Percentiles rank a stretch among this genome's conserved stretches.
Conservation (phyloP, 2,113 vertebrate genomes). For the Collichthys lucidus region DNA sequence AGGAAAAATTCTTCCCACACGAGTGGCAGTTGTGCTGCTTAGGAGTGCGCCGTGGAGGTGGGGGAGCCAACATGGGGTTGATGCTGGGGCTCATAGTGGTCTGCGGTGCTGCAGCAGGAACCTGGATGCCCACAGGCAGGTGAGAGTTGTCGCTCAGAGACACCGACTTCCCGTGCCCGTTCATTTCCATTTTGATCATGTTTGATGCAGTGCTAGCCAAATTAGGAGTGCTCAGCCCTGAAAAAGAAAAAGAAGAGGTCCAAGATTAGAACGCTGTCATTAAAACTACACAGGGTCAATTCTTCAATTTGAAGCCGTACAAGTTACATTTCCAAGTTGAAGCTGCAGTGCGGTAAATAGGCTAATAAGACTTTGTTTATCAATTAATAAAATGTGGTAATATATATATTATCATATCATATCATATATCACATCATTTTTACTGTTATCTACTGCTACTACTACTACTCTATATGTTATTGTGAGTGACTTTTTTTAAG, state of each 20-base stretch:
- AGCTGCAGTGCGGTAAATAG: neutral
- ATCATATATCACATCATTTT: too few relatives aligned
- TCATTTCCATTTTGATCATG: slow-evolving; percentile 98
- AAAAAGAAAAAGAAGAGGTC: slow-evolving; percentile 86
- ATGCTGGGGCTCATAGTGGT: slow-evolving; percentile 92
- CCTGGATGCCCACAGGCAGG: slow-evolving; percentile 90
- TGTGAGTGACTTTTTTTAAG: neutral
- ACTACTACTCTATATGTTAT: too few relatives aligned
- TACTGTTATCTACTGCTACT: neutral
- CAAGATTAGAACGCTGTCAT: slow-evolving; percentile 51
- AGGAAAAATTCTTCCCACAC: slow-evolving; percentile 99
- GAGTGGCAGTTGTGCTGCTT: slow-evolving; percentile 99
- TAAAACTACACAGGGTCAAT: neutral
- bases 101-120: slow-evolving; percentile 89
- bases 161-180: slow-evolving; percentile 93
- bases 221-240: slow-evolving; percentile 91
- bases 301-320: neutral
- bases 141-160: slow-evolving; percentile 91
- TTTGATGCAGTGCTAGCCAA: slow-evolving; percentile 91
- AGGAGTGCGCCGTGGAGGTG: slow-evolving; percentile 94
- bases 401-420: neutral
- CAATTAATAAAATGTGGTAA: neutral
- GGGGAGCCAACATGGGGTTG: slow-evolving; percentile 95
- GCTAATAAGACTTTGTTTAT: neutral
- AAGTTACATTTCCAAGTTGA: neutral